phyloP scores from a whole-genome alignment of 2,797 vertebrate species.

The Helicolenus hilgendorfi region DNA sequence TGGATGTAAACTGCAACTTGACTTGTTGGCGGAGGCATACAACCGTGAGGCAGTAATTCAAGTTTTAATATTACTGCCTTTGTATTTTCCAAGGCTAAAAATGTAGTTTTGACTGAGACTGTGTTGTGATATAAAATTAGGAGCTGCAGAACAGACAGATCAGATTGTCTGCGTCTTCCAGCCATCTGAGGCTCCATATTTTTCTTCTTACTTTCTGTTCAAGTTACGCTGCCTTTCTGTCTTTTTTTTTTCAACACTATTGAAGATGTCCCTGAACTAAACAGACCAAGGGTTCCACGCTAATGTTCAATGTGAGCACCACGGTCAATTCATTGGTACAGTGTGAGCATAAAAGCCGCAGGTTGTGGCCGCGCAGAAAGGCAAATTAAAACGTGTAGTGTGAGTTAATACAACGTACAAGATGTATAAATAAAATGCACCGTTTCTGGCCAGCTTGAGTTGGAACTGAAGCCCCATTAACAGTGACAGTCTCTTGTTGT shows the following conservation, averaged over 20 bases:
- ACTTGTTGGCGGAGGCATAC: too few species aligned
- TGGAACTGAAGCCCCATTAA: slow-evolving; percentile 31
- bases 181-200: not conserved
- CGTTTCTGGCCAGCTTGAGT: not conserved
- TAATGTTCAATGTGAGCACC: not conserved
- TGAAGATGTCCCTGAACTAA: not conserved
- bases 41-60: too few species aligned
- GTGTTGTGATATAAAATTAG: not conserved
- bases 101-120: not conserved
- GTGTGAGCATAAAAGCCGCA: not conserved
- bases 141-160: not conserved
- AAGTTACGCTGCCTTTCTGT: not conserved
- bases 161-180: not conserved
- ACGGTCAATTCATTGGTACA: not conserved
- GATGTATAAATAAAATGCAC: not conserved
- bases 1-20: too few species aligned
- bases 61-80: not conserved
- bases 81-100: too few species aligned
- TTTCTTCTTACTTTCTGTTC: not conserved
- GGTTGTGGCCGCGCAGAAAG: not conserved
- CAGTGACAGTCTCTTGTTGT: slow-evolving; percentile 65
- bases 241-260: not conserved
- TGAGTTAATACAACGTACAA: not conserved
- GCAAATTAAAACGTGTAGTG: not conserved
- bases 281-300: fast-evolving